phyloP scores from a whole-genome alignment of 2,113 vertebrate species.

The Campylorhamphus procurvoides region DNA sequence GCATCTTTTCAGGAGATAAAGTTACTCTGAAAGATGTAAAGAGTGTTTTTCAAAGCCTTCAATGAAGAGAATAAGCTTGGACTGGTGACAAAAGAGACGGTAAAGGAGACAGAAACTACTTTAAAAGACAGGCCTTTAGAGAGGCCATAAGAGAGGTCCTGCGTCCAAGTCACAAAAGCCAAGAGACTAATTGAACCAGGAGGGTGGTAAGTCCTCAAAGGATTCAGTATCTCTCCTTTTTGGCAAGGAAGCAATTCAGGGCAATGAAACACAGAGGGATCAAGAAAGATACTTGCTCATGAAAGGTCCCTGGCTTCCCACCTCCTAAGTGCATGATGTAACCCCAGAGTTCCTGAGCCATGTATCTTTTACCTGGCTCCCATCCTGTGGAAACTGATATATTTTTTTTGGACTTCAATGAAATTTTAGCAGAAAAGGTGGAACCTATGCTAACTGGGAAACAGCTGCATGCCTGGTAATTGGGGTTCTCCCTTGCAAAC shows the following conservation, averaged over 20 bases:
- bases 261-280: neutral
- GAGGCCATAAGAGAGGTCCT: neutral
- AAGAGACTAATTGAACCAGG: neutral
- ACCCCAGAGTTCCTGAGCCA: neutral
- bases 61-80: neutral
- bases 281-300: neutral
- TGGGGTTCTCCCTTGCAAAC: neutral
- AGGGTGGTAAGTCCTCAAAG: neutral
- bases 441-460: neutral
- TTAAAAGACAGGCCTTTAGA: neutral
- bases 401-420: neutral
- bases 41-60: neutral
- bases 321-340: rapidly evolving
- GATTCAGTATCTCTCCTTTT: neutral
- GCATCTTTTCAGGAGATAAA: neutral
- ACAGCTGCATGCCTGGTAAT: neutral
- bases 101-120: neutral
- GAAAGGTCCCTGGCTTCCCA: neutral
- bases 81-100: neutral
- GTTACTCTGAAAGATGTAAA: neutral
- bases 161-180: neutral
- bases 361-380: neutral
- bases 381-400: neutral
- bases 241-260: neutral
- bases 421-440: neutral